A percentile compares a stretch with the other conserved stretches of the same genome.
Conservation (phyloP, 2,888 invertebrate genomes). For the Hesperia comma region DNA sequence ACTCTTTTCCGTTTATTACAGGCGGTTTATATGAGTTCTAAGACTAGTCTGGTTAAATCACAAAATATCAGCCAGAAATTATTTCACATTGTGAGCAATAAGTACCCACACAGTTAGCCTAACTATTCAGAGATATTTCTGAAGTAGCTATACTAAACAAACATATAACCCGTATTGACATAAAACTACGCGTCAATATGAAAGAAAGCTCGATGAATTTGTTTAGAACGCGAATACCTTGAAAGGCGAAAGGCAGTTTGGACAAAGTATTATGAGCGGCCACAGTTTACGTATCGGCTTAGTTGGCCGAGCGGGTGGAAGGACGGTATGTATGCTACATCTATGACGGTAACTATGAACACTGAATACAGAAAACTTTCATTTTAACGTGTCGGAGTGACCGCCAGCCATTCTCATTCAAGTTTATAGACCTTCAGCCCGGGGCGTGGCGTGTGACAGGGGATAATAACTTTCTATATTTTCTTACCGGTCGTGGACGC, state of each 20-base stretch:
- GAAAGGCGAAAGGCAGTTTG: conserved; percentile 7
- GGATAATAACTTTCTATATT: background rate
- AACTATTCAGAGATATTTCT: too few relatives aligned
- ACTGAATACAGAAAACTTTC: conserved; percentile 42
- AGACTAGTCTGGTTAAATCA: too few relatives aligned
- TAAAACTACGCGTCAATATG: background rate
- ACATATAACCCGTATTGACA: background rate
- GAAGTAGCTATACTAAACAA: too few relatives aligned
- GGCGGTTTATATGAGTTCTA: too few relatives aligned
- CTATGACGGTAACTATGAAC: conserved; percentile 4
- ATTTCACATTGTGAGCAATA: too few relatives aligned
- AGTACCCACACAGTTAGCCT: too few relatives aligned
- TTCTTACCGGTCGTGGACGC: background rate
- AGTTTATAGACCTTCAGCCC: conserved; percentile 4
- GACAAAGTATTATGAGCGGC: conserved; percentile 12
- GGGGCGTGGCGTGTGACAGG: background rate
- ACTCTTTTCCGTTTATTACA: too few relatives aligned
- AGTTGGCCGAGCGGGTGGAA: background rate
- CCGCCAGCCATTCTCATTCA: conserved; percentile 7
- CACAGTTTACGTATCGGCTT: conserved; percentile 27
- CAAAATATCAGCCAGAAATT: too few relatives aligned
- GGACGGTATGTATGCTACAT: too few relatives aligned
- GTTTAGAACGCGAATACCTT: conserved; percentile 24
- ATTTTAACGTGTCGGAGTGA: conserved; percentile 34
- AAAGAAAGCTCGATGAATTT: conserved; percentile 34